Conservation (phyloP, 2,888 invertebrate genomes). For the Agrotis puta region DNA sequence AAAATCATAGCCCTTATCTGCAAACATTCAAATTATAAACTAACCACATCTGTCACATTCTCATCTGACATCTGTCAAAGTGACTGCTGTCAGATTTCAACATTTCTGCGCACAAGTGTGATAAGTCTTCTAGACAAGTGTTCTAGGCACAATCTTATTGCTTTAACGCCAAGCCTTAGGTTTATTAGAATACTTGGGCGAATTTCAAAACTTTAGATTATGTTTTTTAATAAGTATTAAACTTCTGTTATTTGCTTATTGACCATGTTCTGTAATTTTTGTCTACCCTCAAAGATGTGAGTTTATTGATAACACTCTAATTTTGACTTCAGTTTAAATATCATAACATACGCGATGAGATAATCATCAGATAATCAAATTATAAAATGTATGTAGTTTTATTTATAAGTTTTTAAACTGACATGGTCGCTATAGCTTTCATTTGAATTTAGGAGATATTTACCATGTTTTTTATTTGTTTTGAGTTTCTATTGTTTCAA, state of each 20-base stretch:
- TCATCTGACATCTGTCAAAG: slow-evolving; percentile 6
- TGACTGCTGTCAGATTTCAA: slow-evolving; percentile 27
- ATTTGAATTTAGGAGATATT: too few relatives aligned
- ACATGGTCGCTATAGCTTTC: too few relatives aligned
- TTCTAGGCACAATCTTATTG: slow-evolving; percentile 49
- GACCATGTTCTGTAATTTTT: slow-evolving; percentile 7
- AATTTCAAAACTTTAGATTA: neutral
- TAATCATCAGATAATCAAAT: neutral
- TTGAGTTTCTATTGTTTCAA: too few relatives aligned
- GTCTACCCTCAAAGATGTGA: too few relatives aligned
- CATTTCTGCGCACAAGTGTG: neutral
- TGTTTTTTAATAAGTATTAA: neutral
- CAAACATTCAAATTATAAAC: slow-evolving; percentile 15
- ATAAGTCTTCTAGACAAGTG: neutral
- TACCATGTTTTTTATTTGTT: too few relatives aligned
- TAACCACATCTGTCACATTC: slow-evolving; percentile 9
- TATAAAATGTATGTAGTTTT: neutral
- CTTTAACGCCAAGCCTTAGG: slow-evolving; percentile 33
- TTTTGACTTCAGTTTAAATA: neutral
- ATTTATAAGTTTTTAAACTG: too few relatives aligned
- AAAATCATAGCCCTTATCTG: slow-evolving; percentile 9
- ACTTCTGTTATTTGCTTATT: neutral
- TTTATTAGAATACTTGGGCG: neutral
- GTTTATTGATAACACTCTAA: too few relatives aligned
- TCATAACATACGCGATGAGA: neutral